Evolutionary conservation across 2,888 invertebrate species (phyloP).

Genomic region (Pristionchus maxplancki): DNA sequence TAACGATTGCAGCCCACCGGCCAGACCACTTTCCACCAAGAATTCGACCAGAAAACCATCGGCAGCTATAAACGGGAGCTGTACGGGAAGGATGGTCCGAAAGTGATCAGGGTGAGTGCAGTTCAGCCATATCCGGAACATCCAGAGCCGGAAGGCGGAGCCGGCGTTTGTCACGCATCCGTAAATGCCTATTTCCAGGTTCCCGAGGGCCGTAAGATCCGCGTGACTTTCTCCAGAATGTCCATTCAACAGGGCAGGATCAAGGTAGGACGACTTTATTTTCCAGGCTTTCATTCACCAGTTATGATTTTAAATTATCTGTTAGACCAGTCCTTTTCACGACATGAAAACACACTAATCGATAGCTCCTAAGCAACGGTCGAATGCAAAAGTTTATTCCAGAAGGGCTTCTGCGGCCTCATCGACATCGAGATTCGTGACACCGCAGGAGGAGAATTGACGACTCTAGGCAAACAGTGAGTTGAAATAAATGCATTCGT

Average conservation of each 20-base stretch:
- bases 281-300: no score
- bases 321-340: no score
- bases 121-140: no score
- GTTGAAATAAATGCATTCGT: background rate
- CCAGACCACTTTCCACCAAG: background rate
- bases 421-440: background rate
- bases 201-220: slow-evolving; percentile 2
- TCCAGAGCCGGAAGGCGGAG: no score
- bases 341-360: no score
- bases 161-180: no score
- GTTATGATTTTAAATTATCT: no score
- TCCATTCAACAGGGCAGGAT: background rate
- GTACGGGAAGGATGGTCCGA: background rate
- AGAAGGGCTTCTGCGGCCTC: background rate
- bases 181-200: slow-evolving; percentile 12
- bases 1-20: background rate
- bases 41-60: background rate
- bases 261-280: no score
- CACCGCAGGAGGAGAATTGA: background rate
- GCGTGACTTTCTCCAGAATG: background rate
- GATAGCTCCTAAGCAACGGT: no score
- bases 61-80: background rate
- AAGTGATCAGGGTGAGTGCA: slow-evolving; percentile 31
- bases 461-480: background rate
- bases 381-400: no score